These are phyloP conservation scores for Zaprionus nigranus DNA, from an alignment of 1,140 invertebrate genomes.

Conservation along the genomic window DNA sequence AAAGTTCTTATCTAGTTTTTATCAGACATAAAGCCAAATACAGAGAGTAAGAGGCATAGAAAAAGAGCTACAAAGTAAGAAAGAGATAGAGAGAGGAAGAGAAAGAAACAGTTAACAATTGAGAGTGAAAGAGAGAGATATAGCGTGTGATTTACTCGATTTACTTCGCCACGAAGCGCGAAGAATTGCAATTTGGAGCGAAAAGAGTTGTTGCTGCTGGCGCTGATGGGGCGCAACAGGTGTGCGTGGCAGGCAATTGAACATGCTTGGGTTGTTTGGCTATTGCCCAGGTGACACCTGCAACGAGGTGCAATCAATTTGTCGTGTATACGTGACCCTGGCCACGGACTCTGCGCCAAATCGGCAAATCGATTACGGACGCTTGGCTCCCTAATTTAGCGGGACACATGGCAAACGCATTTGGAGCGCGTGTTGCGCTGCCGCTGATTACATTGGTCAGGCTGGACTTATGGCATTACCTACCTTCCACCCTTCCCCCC, in stretches of 20 bases:
- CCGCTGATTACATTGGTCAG: constrained; percentile 69
- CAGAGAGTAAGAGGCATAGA: not conserved
- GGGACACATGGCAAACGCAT: constrained; percentile 71
- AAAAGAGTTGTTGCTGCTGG: constrained; percentile 21
- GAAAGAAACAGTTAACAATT: not conserved
- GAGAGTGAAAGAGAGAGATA: not conserved
- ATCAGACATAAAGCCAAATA: not conserved
- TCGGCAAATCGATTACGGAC: constrained; percentile 79
- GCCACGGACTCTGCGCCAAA: constrained; percentile 41
- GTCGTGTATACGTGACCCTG: constrained; percentile 77
- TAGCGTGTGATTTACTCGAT: not conserved
- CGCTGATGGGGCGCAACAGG: constrained; percentile 55
- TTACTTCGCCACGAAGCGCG: constrained; percentile 19
- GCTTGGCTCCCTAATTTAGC: constrained; percentile 57
- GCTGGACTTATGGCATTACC: constrained; percentile 17
- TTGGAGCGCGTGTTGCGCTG: constrained; percentile 70
- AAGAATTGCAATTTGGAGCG: constrained; percentile 54
- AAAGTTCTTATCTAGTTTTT: too few species aligned
- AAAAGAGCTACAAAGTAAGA: not conserved
- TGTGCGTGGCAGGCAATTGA: constrained; percentile 44
- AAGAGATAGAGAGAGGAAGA: not conserved
- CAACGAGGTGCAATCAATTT: constrained; percentile 68
- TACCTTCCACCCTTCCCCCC: too few species aligned
- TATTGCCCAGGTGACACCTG: constrained; percentile 54
- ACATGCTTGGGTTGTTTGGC: constrained; percentile 23